Percentiles rank a stretch among this genome's conserved stretches.
These are phyloP conservation scores for Drosophila prosaltans DNA, from an alignment of 1,140 invertebrate species.

Conservation along the genomic window DNA sequence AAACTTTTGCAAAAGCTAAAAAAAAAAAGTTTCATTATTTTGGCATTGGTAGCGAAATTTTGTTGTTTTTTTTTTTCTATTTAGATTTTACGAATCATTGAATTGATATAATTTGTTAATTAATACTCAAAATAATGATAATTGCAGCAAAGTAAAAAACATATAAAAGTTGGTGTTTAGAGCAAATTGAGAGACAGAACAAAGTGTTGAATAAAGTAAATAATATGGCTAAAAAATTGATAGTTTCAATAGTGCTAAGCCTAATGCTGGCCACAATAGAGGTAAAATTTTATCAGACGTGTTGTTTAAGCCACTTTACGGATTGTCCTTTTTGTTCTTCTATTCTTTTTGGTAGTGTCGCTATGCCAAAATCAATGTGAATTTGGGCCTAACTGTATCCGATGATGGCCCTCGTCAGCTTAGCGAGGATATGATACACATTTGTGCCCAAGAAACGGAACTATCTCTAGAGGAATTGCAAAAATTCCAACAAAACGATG, in stretches of 20 bases:
- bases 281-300: background rate
- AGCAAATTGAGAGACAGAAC: background rate
- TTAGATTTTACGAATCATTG: conserved; percentile 58
- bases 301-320: background rate
- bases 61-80: conserved; percentile 3
- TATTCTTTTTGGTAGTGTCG: conserved; percentile 26
- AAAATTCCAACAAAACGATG: conserved; percentile 42
- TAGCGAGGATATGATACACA: conserved; percentile 50
- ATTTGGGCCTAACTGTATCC: conserved; percentile 45
- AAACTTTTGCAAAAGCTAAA: conserved; percentile 49
- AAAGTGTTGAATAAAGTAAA: background rate
- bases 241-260: background rate
- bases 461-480: conserved; percentile 46
- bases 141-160: background rate
- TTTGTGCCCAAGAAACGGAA: conserved; percentile 52
- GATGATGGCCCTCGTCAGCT: conserved; percentile 42
- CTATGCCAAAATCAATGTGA: conserved; percentile 53
- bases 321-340: background rate
- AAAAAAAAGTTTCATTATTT: conserved; percentile 36
- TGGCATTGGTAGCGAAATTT: conserved; percentile 30
- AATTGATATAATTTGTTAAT: conserved; percentile 62
- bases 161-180: conserved; percentile 5
- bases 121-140: conserved; percentile 42
- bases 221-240: background rate
- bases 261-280: background rate